phyloP scores from a whole-genome alignment of 2,113 vertebrate genomes.

The Thymallus thymallus region DNA sequence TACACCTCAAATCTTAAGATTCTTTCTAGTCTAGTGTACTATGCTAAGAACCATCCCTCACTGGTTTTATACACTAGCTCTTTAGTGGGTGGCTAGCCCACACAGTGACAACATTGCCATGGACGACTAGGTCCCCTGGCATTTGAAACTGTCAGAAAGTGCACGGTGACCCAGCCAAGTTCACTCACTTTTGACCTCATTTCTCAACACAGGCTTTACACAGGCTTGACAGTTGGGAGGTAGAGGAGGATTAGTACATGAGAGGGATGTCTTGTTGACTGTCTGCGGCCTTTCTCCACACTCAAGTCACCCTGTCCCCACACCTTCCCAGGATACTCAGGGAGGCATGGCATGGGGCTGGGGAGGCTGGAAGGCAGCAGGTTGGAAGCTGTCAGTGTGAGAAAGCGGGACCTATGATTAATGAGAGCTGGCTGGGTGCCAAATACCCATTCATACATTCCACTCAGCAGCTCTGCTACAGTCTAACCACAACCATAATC shows the following conservation, averaged over 20 bases:
- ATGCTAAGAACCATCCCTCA: background rate
- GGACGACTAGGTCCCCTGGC: slow-evolving; percentile 35
- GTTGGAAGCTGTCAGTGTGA: slow-evolving; percentile 42
- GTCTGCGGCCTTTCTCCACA: slow-evolving; percentile 45
- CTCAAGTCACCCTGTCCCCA: slow-evolving; percentile 44
- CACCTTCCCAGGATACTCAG: slow-evolving; percentile 48
- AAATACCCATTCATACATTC: slow-evolving; percentile 35
- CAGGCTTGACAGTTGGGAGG: slow-evolving; percentile 29
- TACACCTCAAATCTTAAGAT: slow-evolving; percentile 43
- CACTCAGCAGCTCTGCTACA: background rate
- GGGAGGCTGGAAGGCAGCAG: slow-evolving; percentile 36
- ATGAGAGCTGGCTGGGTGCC: slow-evolving; percentile 46
- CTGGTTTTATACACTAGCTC: slow-evolving; percentile 1
- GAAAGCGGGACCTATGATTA: slow-evolving; percentile 52
- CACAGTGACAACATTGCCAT: slow-evolving; percentile 46
- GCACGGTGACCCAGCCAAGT: slow-evolving; percentile 36
- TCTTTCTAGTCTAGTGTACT: background rate
- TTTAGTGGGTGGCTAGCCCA: background rate
- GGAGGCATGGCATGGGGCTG: background rate
- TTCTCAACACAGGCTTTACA: slow-evolving; percentile 46
- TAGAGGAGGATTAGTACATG: slow-evolving; percentile 44
- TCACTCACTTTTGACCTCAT: slow-evolving; percentile 44
- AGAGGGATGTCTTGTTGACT: slow-evolving; percentile 26
- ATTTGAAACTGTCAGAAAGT: slow-evolving; percentile 43
- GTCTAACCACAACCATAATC: background rate